Evolutionary conservation across 2,113 vertebrate genomes (phyloP).

Genomic region (Columbina picui): DNA sequence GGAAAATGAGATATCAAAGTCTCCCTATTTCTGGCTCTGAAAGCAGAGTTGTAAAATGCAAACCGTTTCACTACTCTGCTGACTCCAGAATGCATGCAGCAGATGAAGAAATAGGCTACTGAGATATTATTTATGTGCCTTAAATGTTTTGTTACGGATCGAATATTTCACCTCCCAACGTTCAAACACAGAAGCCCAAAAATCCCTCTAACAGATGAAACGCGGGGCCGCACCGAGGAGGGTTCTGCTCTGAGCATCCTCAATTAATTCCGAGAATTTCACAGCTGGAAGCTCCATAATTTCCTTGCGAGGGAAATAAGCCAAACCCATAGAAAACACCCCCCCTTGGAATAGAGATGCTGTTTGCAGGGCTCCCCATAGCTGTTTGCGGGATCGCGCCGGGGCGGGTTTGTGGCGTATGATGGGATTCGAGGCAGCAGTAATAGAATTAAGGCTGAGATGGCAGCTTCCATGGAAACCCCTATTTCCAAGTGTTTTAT

Average conservation of each 20-base stretch:
- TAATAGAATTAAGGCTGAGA: not conserved
- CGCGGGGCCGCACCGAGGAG: not conserved
- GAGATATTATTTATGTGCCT: not conserved
- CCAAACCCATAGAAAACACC: not conserved
- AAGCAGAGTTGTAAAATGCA: not conserved
- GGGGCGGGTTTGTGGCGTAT: not conserved
- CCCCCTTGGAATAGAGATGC: not conserved
- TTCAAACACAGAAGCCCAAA: not conserved
- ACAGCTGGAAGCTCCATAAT: not conserved
- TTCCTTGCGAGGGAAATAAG: not conserved
- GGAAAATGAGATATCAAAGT: not conserved
- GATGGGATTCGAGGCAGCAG: not conserved
- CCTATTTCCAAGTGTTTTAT: not conserved
- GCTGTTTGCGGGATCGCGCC: fast-evolving
- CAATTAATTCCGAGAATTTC: not conserved
- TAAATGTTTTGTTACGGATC: not conserved
- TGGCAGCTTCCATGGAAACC: conserved; percentile 37
- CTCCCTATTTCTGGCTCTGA: not conserved
- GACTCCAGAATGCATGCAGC: not conserved
- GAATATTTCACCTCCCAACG: not conserved
- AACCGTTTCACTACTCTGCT: not conserved
- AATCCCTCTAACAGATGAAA: not conserved
- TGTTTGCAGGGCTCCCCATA: no score
- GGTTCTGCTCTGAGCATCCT: not conserved
- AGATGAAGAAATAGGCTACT: not conserved